A percentile compares a stretch with the other conserved stretches of the same genome.
Evolutionary conservation across 2,797 vertebrate species (phyloP).

Genomic region (Apodemus agrarius): DNA sequence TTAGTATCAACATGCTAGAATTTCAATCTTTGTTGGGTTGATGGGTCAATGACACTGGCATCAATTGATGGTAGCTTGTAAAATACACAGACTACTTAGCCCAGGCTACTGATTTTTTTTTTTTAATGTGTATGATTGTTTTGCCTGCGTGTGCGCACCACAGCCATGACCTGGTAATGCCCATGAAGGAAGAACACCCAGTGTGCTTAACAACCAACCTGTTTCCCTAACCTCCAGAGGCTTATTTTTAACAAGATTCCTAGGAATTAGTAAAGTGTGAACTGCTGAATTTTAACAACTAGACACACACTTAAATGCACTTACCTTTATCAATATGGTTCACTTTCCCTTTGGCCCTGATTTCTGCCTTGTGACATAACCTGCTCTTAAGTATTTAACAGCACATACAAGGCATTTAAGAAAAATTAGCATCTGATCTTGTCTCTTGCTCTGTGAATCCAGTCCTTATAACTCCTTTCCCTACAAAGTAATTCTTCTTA

Average conservation of each 20-base stretch:
- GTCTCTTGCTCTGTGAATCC: not conserved
- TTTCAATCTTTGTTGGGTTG: not conserved
- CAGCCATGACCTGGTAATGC: not conserved
- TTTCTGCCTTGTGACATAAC: slow-evolving; percentile 24
- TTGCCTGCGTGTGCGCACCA: not conserved
- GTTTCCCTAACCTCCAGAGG: not conserved
- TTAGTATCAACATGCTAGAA: not conserved
- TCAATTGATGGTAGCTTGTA: not conserved
- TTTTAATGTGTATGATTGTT: not conserved
- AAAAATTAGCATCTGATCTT: not conserved
- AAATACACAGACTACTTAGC: not conserved
- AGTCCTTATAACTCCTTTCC: not conserved
- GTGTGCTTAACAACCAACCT: not conserved
- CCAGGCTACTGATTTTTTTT: not conserved
- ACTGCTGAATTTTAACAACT: slow-evolving; percentile 38
- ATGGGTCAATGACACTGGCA: not conserved
- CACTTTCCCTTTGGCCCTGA: not conserved
- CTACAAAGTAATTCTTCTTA: not conserved
- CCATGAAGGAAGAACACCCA: not conserved
- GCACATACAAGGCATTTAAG: slow-evolving; percentile 6
- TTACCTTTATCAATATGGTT: not conserved
- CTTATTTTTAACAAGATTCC: slow-evolving; percentile 4
- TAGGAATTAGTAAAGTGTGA: not conserved
- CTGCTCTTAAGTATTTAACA: not conserved
- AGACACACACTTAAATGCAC: slow-evolving; percentile 13